A percentile compares a stretch with the other conserved stretches of the same genome.
These are phyloP conservation scores for Holacanthus passer DNA, from an alignment of 2,113 vertebrate species.

Conservation along the genomic window DNA sequence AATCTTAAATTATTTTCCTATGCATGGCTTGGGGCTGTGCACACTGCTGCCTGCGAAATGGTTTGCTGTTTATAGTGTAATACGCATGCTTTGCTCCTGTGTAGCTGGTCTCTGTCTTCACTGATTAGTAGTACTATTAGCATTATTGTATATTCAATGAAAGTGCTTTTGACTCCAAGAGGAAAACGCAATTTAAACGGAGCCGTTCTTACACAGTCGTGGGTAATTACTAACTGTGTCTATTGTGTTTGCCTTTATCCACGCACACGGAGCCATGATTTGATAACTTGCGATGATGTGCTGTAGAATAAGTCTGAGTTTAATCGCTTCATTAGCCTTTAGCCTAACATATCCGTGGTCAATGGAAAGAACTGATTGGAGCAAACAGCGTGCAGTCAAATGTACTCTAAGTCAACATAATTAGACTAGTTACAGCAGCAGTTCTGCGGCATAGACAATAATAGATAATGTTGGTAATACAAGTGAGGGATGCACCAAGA, in stretches of 20 bases:
- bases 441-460: conserved; percentile 6
- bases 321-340: conserved; percentile 53
- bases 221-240: background rate
- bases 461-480: conserved; percentile 27
- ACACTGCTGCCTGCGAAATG: conserved; percentile 33
- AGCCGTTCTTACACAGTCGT: background rate
- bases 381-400: conserved; percentile 32
- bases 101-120: conserved; percentile 44
- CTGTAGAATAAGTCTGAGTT: conserved; percentile 13
- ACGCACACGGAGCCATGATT: conserved; percentile 13
- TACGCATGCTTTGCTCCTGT: conserved; percentile 25
- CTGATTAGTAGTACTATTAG: conserved; percentile 31
- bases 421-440: conserved; percentile 48
- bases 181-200: conserved; percentile 12
- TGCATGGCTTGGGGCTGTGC: conserved; percentile 39
- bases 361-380: conserved; percentile 24
- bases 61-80: conserved; percentile 44
- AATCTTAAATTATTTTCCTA: conserved; percentile 47
- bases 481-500: conserved; percentile 12
- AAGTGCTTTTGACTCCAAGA: conserved; percentile 35
- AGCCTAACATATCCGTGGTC: background rate
- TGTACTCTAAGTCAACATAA: conserved; percentile 53
- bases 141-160: background rate
- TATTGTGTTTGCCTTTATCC: background rate
- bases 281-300: conserved; percentile 21